Conservation (phyloP, 2,888 invertebrate species). For the Actias luna region DNA sequence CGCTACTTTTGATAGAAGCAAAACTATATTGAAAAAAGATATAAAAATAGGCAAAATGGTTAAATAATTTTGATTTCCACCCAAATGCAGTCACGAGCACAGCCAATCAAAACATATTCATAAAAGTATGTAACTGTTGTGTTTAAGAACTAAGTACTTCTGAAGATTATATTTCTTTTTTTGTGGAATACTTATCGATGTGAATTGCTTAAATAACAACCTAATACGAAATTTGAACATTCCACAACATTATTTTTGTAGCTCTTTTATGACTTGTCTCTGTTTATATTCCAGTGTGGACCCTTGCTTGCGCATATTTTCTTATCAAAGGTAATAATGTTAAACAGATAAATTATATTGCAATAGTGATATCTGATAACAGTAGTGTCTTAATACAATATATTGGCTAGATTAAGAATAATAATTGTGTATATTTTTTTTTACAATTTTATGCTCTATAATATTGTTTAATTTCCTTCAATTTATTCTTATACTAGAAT, state of each 20-base stretch:
- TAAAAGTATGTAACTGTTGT: constrained; percentile 24
- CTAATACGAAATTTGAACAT: constrained; percentile 55
- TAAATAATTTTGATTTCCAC: too few relatives aligned
- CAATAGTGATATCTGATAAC: constrained; percentile 16
- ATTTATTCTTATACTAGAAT: constrained; percentile 66
- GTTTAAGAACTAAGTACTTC: constrained; percentile 14
- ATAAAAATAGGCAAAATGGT: too few relatives aligned
- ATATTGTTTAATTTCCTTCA: constrained; percentile 54
- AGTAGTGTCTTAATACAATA: constrained; percentile 22
- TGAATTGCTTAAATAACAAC: constrained; percentile 32
- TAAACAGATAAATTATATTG: not conserved
- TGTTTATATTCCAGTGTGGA: constrained; percentile 10
- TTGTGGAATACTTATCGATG: constrained; percentile 15
- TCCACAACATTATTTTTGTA: constrained; percentile 66
- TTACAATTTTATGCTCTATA: constrained; percentile 54
- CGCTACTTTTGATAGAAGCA: too few relatives aligned
- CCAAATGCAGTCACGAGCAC: too few relatives aligned
- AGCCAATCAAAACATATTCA: constrained; percentile 46
- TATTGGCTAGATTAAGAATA: constrained; percentile 60
- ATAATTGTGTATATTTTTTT: constrained; percentile 66
- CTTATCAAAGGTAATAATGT: constrained; percentile 19
- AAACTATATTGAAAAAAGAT: too few relatives aligned
- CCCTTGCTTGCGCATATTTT: constrained; percentile 23
- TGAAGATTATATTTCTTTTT: constrained; percentile 4
- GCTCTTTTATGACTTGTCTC: constrained; percentile 33